Base-by-base conservation (phyloP, 2,113 vertebrate genomes). In the Peucedramus taeniatus region DNA sequence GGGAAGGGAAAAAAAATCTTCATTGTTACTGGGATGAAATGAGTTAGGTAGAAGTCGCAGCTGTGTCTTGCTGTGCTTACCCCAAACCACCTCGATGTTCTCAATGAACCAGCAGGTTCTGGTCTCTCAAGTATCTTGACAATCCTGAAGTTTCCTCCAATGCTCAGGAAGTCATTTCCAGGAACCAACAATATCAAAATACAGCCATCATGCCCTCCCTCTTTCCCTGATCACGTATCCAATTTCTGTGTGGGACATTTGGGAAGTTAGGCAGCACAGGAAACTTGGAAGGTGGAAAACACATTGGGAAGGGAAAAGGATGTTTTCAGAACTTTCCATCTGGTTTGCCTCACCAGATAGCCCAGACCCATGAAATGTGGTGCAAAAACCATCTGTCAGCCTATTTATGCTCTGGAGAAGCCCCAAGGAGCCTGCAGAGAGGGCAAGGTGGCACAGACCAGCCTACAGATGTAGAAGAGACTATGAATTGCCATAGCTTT, bases 161-260 rank as follows among this genome's bases (percentile, higher is more conserved):
- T 4, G 13, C 35, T 65, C 7, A 9, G 24, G 33, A 77, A 57
- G 11, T 6, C 11, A 77, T 81, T 63, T 83, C 54, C 37, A 87
- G 42, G 42, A 30, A 57, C 11, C 6, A 65, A 60, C 8, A 76
- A 59, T 9, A 70, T 8, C 39, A 60, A 51, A 76, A 50, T 3
- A 72, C 2, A 64, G 18, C 21, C 40, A 57, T 26, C 2, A 0
- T 11, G 3, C 19, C 13, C 28, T 22, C 51, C 6, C 10, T 57
- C 47, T 70, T 90, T 50, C 30, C 31, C 13, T 30, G 6, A 15
- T 14, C 22, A 7, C 1, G 1, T 30, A 11, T 30, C 35, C 0
- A 0, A 5, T 66, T 77, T 45, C 26, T n/a, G 1, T 5, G 4
- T 50, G 8, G 15, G 18, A 22, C 12, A 39, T 54, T 30, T 64